Conservation (phyloP, 2,888 invertebrate genomes). For the Tachina fera region DNA sequence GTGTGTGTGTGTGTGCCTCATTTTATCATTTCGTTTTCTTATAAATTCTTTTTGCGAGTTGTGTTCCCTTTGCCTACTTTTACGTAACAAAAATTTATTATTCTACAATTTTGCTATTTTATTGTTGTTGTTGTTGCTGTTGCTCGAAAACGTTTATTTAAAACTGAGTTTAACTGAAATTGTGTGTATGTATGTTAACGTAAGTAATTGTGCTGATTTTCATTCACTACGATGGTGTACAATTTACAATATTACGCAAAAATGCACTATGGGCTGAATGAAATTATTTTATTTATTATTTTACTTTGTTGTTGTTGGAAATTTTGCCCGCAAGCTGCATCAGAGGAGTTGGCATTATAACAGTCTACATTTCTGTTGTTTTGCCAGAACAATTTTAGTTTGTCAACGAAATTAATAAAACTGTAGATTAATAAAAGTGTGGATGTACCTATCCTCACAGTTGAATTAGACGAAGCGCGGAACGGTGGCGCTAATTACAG, state of each 20-base stretch:
- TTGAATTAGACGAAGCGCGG: too few species aligned
- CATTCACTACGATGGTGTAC: conserved; percentile 12
- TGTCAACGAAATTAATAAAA: too few species aligned
- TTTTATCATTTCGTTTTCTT: conserved; percentile 50
- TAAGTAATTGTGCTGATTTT: conserved; percentile 21
- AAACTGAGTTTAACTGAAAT: background rate
- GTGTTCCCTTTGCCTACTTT: conserved; percentile 55
- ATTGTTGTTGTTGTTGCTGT: background rate
- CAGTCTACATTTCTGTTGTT: too few species aligned
- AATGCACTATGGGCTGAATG: background rate
- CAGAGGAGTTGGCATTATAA: too few species aligned
- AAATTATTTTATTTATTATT: too few species aligned
- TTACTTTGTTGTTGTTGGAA: too few species aligned
- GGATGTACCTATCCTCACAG: too few species aligned
- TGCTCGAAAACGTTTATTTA: background rate
- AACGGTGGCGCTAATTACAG: too few species aligned
- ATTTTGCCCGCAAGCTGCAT: too few species aligned
- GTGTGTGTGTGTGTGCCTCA: conserved; percentile 35
- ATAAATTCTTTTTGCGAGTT: conserved; percentile 31
- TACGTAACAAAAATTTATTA: conserved; percentile 45
- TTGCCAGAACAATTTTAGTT: too few species aligned
- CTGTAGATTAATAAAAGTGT: too few species aligned
- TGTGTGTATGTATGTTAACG: background rate
- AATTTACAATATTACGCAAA: background rate
- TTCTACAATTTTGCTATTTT: conserved; percentile 35